Evolutionary conservation across 2,113 vertebrate genomes (phyloP).

Genomic region (Gnathonemus echidnorhynchus): DNA sequence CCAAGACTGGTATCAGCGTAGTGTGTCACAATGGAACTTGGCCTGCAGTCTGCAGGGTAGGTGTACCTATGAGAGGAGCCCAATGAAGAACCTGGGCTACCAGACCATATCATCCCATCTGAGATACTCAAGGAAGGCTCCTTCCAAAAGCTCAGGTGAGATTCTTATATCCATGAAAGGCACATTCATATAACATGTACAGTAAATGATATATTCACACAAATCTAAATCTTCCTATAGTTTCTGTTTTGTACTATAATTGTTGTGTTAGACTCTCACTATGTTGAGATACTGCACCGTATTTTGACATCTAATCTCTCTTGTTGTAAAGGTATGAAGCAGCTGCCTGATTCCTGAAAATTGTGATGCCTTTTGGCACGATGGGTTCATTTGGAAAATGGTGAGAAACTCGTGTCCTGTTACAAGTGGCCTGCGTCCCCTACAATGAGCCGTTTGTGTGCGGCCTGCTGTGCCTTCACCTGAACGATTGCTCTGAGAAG

Average conservation of each 20-base stretch:
- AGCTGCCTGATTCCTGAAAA: background rate
- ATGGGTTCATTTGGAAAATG: background rate
- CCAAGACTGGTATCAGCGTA: slow-evolving; percentile 93
- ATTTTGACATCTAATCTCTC: background rate
- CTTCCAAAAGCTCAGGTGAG: slow-evolving; percentile 73
- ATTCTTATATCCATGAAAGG: background rate
- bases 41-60: slow-evolving; percentile 56
- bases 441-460: background rate
- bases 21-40: slow-evolving; percentile 62
- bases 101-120: slow-evolving; percentile 80
- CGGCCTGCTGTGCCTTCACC: background rate
- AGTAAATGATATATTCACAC: background rate
- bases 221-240: background rate
- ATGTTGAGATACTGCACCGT: background rate
- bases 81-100: slow-evolving; percentile 79
- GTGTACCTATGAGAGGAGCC: slow-evolving; percentile 75
- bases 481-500: background rate
- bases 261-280: background rate
- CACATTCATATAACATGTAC: background rate
- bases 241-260: background rate
- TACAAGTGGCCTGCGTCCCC: background rate
- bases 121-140: slow-evolving; percentile 77
- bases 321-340: background rate
- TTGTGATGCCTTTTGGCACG: background rate
- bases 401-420: background rate